Base-by-base conservation (phyloP, 53 echinoderm and acorn worm species). In the Holothuria scabra region DNA sequence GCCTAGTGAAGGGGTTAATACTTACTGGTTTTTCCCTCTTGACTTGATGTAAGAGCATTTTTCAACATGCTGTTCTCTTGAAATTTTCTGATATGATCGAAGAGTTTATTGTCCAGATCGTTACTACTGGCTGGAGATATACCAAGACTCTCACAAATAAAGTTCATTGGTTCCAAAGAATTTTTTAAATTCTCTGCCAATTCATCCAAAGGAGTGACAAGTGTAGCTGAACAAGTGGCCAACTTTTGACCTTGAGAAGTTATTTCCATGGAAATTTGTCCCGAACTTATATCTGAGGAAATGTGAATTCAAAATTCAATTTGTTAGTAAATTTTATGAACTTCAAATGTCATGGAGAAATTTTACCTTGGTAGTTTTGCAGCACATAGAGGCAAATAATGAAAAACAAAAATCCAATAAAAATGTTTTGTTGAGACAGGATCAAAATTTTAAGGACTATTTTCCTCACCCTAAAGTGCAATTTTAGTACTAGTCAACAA, bases 131-230 rank as follows among this genome's bases (percentile, higher is more conserved):
- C 89, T 0, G 96, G 81, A 11, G 93, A 95, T 23, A 95, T 83
- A 26, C 84, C 87, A 21, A 95, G 81, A 0, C 90, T 69, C 8
- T 95, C 88, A 60, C 96, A 95, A 85, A 95, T 86, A 82, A 90
- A 93, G 18, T 89, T 76, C 66, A 95, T 84, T 2, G 95, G 95
- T 28, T 91, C 68, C 24, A 84, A 32, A 12, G 68, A 24, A 28
- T 82, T 68, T 37, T 46, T 67, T 26, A 95, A 80, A 12, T 82
- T 74, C n/a, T 89, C 71, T 16, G 91, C 52, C 1, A 95, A 78
- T 14, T 87, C 79, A 24, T 88, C 85, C 56, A 88, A 57, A 19
- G 79, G 65, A 55, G 85, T 89, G 31, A 63, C 79, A 28, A 92
- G 55, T 2, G 46, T 69, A 13, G 89, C 60, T 13, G n/a, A 61